Evolutionary conservation across 2,113 vertebrate genomes (phyloP).

Genomic region (Camelus bactrianus): DNA sequence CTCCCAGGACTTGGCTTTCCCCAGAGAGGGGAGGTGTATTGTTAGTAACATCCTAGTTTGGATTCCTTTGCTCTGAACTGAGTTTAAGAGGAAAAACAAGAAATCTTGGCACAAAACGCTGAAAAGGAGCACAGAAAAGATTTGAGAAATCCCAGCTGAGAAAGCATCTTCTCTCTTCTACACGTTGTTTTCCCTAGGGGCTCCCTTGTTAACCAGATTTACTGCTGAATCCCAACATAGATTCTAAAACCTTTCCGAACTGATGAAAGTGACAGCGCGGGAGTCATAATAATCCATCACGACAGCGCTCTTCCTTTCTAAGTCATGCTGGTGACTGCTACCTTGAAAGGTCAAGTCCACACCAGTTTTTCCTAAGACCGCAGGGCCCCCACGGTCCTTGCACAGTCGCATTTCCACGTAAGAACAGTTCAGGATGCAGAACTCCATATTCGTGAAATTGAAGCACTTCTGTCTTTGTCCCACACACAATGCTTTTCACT

Average conservation of each 20-base stretch:
- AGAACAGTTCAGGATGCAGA: not conserved
- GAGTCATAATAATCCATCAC: constrained; percentile 9
- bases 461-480: constrained; percentile 4
- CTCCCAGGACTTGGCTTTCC: not conserved
- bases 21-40: not conserved
- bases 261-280: not conserved
- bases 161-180: not conserved
- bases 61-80: not conserved
- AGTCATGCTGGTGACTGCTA: not conserved
- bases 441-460: not conserved
- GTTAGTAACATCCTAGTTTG: not conserved
- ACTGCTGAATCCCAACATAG: not conserved
- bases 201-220: not conserved
- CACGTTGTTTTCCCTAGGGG: not conserved
- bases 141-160: constrained; percentile 14
- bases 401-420: not conserved
- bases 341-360: not conserved
- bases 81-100: constrained; percentile 20
- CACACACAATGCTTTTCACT: not conserved
- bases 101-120: not conserved
- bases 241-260: constrained; percentile 1
- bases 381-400: not conserved
- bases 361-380: not conserved
- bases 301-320: not conserved
- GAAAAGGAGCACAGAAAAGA: not conserved